phyloP scores from a whole-genome alignment of 1,140 invertebrate species.

The Coenobita brevimanus region DNA sequence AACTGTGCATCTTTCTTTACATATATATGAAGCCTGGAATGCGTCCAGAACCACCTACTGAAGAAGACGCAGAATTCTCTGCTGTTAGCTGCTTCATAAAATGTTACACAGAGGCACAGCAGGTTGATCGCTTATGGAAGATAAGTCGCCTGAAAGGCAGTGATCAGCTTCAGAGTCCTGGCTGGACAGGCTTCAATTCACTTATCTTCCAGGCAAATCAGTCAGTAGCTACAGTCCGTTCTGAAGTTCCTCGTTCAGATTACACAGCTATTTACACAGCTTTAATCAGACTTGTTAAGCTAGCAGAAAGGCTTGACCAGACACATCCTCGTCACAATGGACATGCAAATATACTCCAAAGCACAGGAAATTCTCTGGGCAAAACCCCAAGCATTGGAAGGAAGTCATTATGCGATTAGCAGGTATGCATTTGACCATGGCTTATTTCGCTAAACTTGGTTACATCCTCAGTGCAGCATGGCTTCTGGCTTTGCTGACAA shows the following conservation, averaged over 20 bases:
- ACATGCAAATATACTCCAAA: no score
- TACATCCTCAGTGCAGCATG: background rate
- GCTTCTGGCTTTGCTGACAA: conserved; percentile 1
- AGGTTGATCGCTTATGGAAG: background rate
- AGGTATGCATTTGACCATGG: conserved; percentile 13
- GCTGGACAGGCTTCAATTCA: conserved; percentile 15
- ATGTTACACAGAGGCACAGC: background rate
- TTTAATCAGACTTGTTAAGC: no score
- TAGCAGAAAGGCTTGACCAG: no score
- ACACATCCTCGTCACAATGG: no score
- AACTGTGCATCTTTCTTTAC: no score
- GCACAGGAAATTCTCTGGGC: background rate
- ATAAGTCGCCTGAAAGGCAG: background rate
- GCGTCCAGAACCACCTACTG: background rate
- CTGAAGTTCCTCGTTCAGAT: background rate
- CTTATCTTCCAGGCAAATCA: background rate
- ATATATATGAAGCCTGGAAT: background rate
- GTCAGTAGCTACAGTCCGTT: conserved; percentile 6
- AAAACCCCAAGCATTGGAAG: background rate
- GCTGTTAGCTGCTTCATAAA: background rate
- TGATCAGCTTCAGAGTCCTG: background rate
- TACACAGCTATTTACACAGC: background rate
- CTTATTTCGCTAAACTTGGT: background rate
- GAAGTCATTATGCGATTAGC: conserved; percentile 4
- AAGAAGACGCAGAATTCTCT: background rate